phyloP scores from a whole-genome alignment of 2,888 invertebrate genomes.

The Corythucha ciliata region DNA sequence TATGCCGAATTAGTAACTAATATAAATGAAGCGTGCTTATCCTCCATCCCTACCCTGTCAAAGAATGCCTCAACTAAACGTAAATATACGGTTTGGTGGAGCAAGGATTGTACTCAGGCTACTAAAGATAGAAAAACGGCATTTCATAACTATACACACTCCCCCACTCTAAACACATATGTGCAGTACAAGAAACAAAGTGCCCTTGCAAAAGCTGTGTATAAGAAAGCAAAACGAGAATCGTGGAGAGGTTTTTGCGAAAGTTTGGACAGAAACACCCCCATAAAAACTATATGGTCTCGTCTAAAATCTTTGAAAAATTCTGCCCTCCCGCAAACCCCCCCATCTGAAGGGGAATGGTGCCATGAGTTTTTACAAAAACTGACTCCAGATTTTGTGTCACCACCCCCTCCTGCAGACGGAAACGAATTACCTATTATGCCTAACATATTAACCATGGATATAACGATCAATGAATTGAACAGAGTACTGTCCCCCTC shows the following conservation, averaged over 20 bases:
- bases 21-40: too few relatives aligned
- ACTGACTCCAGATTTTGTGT: background rate
- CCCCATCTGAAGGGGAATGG: background rate
- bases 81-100: too few relatives aligned
- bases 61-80: too few relatives aligned
- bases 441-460: too few relatives aligned
- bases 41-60: too few relatives aligned
- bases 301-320: background rate
- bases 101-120: background rate
- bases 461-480: too few relatives aligned
- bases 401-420: too few relatives aligned
- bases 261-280: background rate
- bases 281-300: background rate
- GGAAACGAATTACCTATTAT: too few relatives aligned
- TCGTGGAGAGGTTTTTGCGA: conserved; percentile 9
- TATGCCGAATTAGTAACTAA: too few relatives aligned
- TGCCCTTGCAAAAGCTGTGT: background rate
- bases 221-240: background rate
- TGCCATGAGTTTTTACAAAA: conserved; percentile 1
- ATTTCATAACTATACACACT: background rate
- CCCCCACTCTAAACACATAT: background rate
- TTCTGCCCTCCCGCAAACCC: background rate
- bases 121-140: background rate
- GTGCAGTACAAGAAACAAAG: background rate
- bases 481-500: too few relatives aligned